Percentiles rank a stretch among this genome's conserved stretches.
Evolutionary conservation across 1,140 invertebrate genomes (phyloP).

Genomic region (Drosophila navojoa): DNA sequence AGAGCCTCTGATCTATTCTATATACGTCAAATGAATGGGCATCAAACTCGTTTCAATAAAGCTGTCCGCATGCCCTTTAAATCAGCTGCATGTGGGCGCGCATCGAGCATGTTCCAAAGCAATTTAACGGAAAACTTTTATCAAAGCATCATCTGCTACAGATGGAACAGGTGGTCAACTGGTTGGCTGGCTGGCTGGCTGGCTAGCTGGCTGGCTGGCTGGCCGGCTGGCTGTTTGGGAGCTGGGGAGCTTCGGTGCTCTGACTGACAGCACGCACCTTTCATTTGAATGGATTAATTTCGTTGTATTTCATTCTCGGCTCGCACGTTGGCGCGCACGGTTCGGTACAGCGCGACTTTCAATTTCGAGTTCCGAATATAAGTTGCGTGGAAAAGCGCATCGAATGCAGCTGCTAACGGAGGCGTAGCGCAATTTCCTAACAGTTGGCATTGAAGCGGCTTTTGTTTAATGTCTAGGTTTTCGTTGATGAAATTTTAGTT

Average conservation of each 20-base stretch:
- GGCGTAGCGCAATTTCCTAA: conserved; percentile 69
- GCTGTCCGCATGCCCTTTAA: conserved; percentile 73
- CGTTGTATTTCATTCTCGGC: conserved; percentile 66
- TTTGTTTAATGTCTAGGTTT: conserved; percentile 44
- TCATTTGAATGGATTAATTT: conserved; percentile 43
- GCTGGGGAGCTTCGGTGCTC: conserved; percentile 1
- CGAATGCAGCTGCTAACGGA: conserved; percentile 48
- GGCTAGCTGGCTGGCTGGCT: neutral
- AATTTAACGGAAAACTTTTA: conserved; percentile 57
- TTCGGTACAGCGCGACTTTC: conserved; percentile 40
- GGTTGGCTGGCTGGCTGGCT: conserved; percentile 9
- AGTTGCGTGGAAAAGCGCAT: conserved; percentile 36
- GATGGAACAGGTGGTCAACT: conserved; percentile 15
- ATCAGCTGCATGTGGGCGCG: conserved; percentile 62
- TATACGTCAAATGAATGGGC: conserved; percentile 2
- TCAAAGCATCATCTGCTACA: conserved; percentile 35
- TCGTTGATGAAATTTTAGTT: conserved; percentile 66
- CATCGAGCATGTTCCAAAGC: conserved; percentile 75
- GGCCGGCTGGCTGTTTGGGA: neutral
- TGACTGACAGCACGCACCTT: conserved; percentile 43
- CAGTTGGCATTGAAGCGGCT: conserved; percentile 67
- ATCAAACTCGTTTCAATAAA: conserved; percentile 84
- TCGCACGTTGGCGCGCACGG: conserved; percentile 58
- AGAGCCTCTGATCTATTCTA: conserved; percentile 6
- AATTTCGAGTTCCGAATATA: neutral